A percentile compares a stretch with the other conserved stretches of the same genome.
phyloP scores from a whole-genome alignment of 2,113 vertebrate species.

The Mesitornis unicolor region DNA sequence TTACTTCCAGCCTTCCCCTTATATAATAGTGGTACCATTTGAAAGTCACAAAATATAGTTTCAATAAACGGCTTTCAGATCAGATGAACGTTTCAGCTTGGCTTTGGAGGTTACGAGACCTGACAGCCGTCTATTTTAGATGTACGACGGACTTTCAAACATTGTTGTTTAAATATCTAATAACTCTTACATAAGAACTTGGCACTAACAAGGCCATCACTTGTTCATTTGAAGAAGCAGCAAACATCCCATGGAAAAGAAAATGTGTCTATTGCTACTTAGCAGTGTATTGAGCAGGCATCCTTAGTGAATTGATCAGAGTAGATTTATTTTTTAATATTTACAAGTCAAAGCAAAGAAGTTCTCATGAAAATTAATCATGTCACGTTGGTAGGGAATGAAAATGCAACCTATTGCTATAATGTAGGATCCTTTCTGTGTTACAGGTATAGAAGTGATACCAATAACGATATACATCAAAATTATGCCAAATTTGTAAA shows the following conservation, averaged over 20 bases:
- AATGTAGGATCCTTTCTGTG: background rate
- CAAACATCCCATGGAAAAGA: background rate
- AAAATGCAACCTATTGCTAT: background rate
- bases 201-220: background rate
- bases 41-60: constrained; percentile 33
- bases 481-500: background rate
- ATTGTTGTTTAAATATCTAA: constrained; percentile 32
- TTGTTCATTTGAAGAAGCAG: background rate
- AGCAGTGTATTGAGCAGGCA: background rate
- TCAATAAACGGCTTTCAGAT: constrained; percentile 56
- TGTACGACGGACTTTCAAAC: background rate
- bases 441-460: background rate
- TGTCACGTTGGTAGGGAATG: background rate
- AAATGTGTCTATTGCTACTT: background rate
- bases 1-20: constrained; percentile 30
- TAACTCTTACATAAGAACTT: constrained; percentile 29
- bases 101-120: constrained; percentile 18
- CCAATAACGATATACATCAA: background rate
- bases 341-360: background rate
- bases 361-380: background rate
- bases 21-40: constrained; percentile 1
- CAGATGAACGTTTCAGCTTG: background rate
- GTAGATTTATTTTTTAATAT: background rate
- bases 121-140: constrained; percentile 43
- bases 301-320: background rate